Conservation (phyloP, 2,113 vertebrate genomes). For the Psettodes erumei region DNA sequence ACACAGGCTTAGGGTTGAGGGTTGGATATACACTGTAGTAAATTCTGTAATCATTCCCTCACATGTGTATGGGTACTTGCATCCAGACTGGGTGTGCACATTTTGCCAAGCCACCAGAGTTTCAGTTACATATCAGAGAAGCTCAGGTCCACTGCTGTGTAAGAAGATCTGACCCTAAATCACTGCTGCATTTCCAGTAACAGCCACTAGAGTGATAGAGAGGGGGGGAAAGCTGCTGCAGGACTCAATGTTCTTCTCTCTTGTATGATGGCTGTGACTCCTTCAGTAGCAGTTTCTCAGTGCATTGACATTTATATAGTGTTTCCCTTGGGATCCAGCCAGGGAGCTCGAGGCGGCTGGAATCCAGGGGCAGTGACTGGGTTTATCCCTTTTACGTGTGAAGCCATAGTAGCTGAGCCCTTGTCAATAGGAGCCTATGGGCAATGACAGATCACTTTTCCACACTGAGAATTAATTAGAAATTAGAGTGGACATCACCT, state of each 20-base stretch:
- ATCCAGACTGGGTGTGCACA: conserved; percentile 31
- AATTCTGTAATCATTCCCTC: conserved; percentile 29
- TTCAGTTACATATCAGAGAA: conserved; percentile 57
- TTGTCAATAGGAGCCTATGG: conserved; percentile 67
- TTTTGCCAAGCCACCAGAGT: conserved; percentile 50
- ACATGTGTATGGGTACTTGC: conserved; percentile 14
- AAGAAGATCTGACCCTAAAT: conserved; percentile 52
- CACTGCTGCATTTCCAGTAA: conserved; percentile 59
- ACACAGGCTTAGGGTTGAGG: not conserved
- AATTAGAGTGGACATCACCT: conserved; percentile 67
- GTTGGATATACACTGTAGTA: conserved; percentile 14
- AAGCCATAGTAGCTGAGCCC: conserved; percentile 38
- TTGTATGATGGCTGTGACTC: conserved; percentile 38
- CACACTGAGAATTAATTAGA: conserved; percentile 77
- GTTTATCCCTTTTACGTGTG: conserved; percentile 54
- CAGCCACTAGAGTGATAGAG: conserved; percentile 56
- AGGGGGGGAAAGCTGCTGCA: conserved; percentile 10
- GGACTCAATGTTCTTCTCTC: conserved; percentile 11
- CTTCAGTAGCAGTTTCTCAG: conserved; percentile 40
- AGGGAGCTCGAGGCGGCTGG: conserved; percentile 46
- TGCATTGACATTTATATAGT: conserved; percentile 69
- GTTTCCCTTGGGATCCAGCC: conserved; percentile 71
- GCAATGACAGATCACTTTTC: conserved; percentile 79
- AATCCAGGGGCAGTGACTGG: conserved; percentile 26
- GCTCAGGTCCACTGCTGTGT: conserved; percentile 33